A percentile compares a stretch with the other conserved stretches of the same genome.
Conservation (phyloP, 2,888 invertebrate species). For the Eristalis arbustorum region DNA sequence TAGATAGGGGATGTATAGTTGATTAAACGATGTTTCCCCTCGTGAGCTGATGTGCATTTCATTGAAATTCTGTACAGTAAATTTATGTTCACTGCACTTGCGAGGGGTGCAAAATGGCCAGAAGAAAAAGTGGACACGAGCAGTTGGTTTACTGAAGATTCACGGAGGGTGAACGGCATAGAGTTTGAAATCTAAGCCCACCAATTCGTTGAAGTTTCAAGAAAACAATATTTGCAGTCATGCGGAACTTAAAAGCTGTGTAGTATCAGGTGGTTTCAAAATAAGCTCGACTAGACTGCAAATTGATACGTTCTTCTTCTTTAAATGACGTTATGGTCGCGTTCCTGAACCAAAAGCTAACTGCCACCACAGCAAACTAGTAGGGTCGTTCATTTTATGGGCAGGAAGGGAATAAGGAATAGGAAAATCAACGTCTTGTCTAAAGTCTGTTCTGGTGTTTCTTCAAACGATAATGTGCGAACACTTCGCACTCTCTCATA, state of each 20-base stretch:
- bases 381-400: too few relatives aligned
- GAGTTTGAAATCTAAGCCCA: neutral
- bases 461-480: neutral
- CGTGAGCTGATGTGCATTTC: neutral
- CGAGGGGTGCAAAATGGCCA: neutral
- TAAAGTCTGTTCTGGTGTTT: too few relatives aligned
- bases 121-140: neutral
- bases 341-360: too few relatives aligned
- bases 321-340: too few relatives aligned
- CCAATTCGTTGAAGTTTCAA: too few relatives aligned
- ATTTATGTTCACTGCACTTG: neutral
- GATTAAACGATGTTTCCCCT: conserved; percentile 1
- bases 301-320: too few relatives aligned
- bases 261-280: too few relatives aligned
- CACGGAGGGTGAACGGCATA: too few relatives aligned
- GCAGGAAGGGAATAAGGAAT: too few relatives aligned
- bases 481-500: neutral
- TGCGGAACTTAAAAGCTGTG: neutral
- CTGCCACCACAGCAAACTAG: too few relatives aligned
- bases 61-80: neutral
- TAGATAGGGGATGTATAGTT: conserved; percentile 24
- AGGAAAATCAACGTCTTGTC: too few relatives aligned
- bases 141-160: neutral
- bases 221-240: neutral
- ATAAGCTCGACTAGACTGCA: too few relatives aligned